Base-by-base conservation (phyloP, 2,113 vertebrate species). In the Hydrochoerus hydrochaeris region DNA sequence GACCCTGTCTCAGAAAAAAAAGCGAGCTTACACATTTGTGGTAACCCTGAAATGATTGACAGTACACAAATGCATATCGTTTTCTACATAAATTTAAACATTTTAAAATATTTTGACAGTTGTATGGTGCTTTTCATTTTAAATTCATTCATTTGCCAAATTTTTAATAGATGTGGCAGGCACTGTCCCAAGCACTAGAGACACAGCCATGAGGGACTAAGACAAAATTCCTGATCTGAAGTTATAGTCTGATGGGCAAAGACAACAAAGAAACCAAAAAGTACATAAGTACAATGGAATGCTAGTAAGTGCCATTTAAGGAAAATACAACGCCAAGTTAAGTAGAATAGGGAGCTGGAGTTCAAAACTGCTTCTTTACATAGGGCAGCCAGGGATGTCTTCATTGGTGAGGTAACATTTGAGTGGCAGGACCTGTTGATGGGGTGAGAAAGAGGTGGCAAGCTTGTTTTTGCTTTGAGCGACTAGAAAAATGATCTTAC, bases 231-330 rank as follows among this genome's bases (percentile, higher is more conserved):
- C 52, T 78, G 1, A 77, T 54, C 80, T 92, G 54, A 77, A 58
- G 30, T 90, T 92, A 52, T 54, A 60, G 85, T 86, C 58, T 92
- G 65, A 73, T 69, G 38, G 11, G 46, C 63, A 91, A 81, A 89
- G 84, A 94, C 20, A 82, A 88, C 46, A 89, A 71, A 65, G 41
- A 91, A 80, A 81, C 49, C 84, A 88, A 75, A 58, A 85, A 77
- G 41, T 46, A 67, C 14, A 80, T 5, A 91, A 65, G 44, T 38
- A 77, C 88, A 49, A 32, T 46, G 65, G 71, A 92, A 52, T 38
- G 20, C 44, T 75, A 77, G 35, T 30, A 83, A 58, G 16, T 63
- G 75, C 32, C 75, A 14, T 54, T 85, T 32, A 85, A 91, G n/a
- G 16, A 85, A 94, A 85, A 88, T n/a, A 35, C 30, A 85, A 81